Conservation (phyloP, 1,140 invertebrate genomes). For the Ceratosolen fusciceps region DNA sequence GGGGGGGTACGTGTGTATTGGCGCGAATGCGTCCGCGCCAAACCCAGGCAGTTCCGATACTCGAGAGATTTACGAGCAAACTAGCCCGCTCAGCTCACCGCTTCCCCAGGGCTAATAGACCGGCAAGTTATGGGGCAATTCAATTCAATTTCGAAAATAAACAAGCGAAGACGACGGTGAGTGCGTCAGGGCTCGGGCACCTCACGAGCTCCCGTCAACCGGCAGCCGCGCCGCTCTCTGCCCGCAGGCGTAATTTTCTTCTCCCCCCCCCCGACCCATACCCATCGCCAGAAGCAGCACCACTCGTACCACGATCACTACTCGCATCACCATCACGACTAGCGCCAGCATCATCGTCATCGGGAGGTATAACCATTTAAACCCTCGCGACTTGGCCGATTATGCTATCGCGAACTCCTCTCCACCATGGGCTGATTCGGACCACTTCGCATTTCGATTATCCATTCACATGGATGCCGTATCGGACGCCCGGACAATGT, state of each 20-base stretch:
- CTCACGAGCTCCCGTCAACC: neutral
- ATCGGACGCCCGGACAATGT: too few species aligned
- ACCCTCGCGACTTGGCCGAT: neutral
- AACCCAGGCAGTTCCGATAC: conserved; percentile 57
- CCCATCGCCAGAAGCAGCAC: too few species aligned
- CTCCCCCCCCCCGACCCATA: too few species aligned
- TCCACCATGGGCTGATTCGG: too few species aligned
- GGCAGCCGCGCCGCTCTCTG: too few species aligned
- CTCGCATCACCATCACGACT: too few species aligned
- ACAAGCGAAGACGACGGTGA: conserved; percentile 58
- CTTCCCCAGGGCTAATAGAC: conserved; percentile 66
- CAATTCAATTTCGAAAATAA: conserved; percentile 70
- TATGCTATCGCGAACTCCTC: too few species aligned
- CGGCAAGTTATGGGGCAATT: conserved; percentile 68
- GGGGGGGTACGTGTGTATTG: neutral
- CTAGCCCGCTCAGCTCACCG: conserved; percentile 53
- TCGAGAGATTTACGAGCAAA: conserved; percentile 67
- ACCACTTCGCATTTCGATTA: too few species aligned
- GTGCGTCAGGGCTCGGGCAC: neutral
- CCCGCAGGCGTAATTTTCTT: neutral
- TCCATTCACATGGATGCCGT: neutral
- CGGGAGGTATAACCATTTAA: too few species aligned
- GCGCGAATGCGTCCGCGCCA: neutral
- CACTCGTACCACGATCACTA: too few species aligned
- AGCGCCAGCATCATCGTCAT: too few species aligned